Base-by-base conservation (phyloP, 1,140 invertebrate species). In the Drosophila nannoptera region DNA sequence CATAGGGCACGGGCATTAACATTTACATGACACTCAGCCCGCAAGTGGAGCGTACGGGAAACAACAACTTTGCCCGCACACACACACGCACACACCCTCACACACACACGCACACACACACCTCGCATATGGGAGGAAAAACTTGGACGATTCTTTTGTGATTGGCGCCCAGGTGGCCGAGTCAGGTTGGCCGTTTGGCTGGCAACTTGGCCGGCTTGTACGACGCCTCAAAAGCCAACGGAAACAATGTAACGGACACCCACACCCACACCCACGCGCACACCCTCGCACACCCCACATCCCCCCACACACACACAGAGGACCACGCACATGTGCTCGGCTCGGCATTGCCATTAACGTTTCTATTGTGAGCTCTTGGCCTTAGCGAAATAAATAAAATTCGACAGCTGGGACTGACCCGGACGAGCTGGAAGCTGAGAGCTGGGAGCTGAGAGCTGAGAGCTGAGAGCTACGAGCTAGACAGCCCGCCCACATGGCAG, bases 361-460 rank as follows among this genome's bases (percentile, higher is more conserved):
- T 84, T 86, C 81, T 77, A 84, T 84, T 84, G 81, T 86, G 77
- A 86, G 81, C 81, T 86, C 65, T 86, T 86, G 82, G 81, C 81
- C 81, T 77, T 76, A 67, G 76, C 82, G 81, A 86, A 81, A 84
- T 84, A 84, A 84, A 84, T 84, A 84, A 84, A 84, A 77, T 84
- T 84, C 81, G 81, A 84, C 81, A 84, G 74, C 78, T 81, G 77
- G 67, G 80, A 63, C 58, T 63, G 58, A 40, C 65, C 65, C 53
- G 61, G 61, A 31, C 42, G 31, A 63, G 40, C 40, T 6, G 40
- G 0, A 11, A 42, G 40, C 40, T 7, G 35, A 0, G 35, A 36
- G 35, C 35, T 7, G 35, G 1, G 35, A 36, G 8, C 35, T 7
- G 40, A 2, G 40, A 42, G 40, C 40, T 7, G 40, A 2, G 40